These are phyloP conservation scores for Arion vulgaris DNA, from an alignment of 1,140 invertebrate genomes.

Conservation along the genomic window DNA sequence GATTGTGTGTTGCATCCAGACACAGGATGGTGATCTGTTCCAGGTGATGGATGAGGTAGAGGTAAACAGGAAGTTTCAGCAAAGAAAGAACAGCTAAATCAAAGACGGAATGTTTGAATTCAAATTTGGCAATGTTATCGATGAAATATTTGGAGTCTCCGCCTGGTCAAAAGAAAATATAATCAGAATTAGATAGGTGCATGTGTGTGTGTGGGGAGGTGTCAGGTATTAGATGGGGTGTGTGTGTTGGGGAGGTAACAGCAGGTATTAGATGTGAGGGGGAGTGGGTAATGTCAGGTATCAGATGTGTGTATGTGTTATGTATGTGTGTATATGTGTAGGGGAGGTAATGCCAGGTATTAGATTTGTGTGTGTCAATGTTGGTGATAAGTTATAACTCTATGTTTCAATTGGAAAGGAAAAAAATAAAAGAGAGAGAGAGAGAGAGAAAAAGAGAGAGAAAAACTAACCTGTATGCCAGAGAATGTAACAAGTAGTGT, in stretches of 20 bases:
- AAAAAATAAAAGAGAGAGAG: no score
- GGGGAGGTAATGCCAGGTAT: no score
- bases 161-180: conserved; percentile 58
- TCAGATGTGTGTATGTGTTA: no score
- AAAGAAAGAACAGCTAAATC: conserved; percentile 61
- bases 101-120: conserved; percentile 65
- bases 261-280: no score
- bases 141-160: conserved; percentile 65
- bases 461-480: no score
- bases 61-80: conserved; percentile 54
- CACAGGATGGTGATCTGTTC: conserved; percentile 53
- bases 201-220: background rate
- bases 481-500: no score
- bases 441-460: no score
- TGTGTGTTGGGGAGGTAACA: background rate
- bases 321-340: background rate
- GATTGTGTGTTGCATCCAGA: conserved; percentile 50
- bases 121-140: conserved; percentile 62
- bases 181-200: background rate
- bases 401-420: no score
- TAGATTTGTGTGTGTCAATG: no score
- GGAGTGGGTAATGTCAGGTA: no score
- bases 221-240: background rate
- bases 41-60: conserved; percentile 45
- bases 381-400: no score